Evolutionary conservation across 2,888 invertebrate genomes (phyloP), one percentile per base, ranked within the genome.

Genomic region (Pyrochroa serraticornis): DNA sequence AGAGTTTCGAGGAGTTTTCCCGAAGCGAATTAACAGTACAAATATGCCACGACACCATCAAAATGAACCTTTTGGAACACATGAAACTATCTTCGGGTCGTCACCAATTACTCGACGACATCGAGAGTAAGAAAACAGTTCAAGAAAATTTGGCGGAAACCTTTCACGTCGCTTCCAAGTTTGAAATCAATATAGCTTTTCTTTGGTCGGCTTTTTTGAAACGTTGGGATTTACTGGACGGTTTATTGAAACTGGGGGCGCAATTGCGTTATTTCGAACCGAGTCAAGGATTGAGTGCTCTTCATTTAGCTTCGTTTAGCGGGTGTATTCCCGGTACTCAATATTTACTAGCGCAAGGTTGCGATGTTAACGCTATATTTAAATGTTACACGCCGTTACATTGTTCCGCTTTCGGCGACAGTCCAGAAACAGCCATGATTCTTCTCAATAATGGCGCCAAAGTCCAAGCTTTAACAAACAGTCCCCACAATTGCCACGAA

Each of bases 391-490:
- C 90, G 41, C 93, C 95, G 0, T 83, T 95, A 56, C 95, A 96
- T 77, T 93, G 92, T 75, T 92, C 95, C 8, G 93, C 94, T 32
- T 93, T 93, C 79, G 92, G 94, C 8, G 92, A 94, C 73, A 89
- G 93, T 60, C 85, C 88, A 48, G 59, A 90, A 71, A 92, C 92
- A 8, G 89, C 91, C 51, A 87, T 87, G 77, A 84, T 92, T 72
- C 84, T 95, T 58, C 84, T 94, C 60, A 85, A 85, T 61, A 85
- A 84, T 62, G 89, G 89, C 12, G 88, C 92, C 48, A 84, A 85
- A 60, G 86, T 92, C 43, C 79, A 82, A 61, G 84, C 85, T 60
- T 82, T 88, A 52, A 86, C 89, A 37, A 87, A 86, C 14, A 88
- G 80, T 31, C 73, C 77, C 3, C 80, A 71, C 53, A 78, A 87